Base-by-base conservation (phyloP, 1,140 invertebrate species). In the Drosophila malerkotliana region DNA sequence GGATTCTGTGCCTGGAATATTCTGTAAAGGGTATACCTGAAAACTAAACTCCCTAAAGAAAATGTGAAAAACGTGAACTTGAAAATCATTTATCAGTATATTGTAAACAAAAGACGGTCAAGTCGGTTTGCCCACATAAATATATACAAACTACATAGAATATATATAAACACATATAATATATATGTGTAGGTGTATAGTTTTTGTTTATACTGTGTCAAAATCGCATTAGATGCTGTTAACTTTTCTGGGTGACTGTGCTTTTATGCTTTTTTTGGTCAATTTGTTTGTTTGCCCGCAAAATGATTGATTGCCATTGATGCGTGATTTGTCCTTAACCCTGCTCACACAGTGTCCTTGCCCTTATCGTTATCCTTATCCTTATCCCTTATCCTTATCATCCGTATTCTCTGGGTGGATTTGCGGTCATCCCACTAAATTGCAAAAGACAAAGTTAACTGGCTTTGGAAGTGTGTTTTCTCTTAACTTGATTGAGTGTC, bases 221-320 rank as follows among this genome's bases (percentile, higher is more conserved):
- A 88, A 87, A 88, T 87, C 83, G 88, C 82, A 87, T 87, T 87
- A 87, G 83, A 79, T 79, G 72, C 83, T 79, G 83, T 88, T 82
- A 87, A 83, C 83, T 88, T 88, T 79, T 49, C 67, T 49, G 63
- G 72, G 41, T 52, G 63, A 51, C 49, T 59, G 72, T 63, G 54
- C 39, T 52, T 62, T 9, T 62, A 51, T 60, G 32, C 37, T 47
- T 37, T 56, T 72, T 74, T 72, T 85, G 49, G 49, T 76, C 48
- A 77, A 68, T 83, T 83, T 61, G 67, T 76, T 82, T 87, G 75
- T 76, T 83, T 77, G 66, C 52, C 77, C 53, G 60, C 75, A 88
- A 88, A 88, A 88, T 87, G 83, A 87, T 87, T 87, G 83, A 87
- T 87, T 87, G 84, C 79, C 63, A 79, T 88, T 83, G 83, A 79